phyloP scores from a whole-genome alignment of 2,113 vertebrate species.

The Canis aureus region DNA sequence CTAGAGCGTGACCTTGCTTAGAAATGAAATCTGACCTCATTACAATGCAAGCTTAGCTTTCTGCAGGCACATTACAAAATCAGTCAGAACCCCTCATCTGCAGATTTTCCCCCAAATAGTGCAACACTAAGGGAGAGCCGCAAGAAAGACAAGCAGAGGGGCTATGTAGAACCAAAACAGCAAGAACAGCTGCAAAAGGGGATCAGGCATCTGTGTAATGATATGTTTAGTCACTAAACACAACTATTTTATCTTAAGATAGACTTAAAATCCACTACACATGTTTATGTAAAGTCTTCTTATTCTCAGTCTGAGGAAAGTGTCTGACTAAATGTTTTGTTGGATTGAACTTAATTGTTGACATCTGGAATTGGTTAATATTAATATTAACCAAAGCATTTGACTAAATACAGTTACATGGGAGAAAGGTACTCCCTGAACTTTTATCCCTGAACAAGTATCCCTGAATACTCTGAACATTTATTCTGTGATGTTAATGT shows the following conservation, averaged over 20 bases:
- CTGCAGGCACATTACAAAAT: constrained; percentile 74
- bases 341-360: constrained; percentile 77
- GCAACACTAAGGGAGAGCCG: constrained; percentile 12
- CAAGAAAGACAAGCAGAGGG: constrained; percentile 54
- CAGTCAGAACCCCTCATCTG: constrained; percentile 76
- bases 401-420: constrained; percentile 49
- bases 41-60: constrained; percentile 81
- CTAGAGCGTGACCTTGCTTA: constrained; percentile 80
- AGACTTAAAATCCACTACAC: constrained; percentile 73
- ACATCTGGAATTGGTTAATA: constrained; percentile 81
- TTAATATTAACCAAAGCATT: constrained; percentile 79
- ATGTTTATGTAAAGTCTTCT: constrained; percentile 76
- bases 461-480: constrained; percentile 34
- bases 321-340: constrained; percentile 77
- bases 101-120: constrained; percentile 59
- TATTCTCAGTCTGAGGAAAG: constrained; percentile 72
- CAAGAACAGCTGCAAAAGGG: constrained; percentile 79
- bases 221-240: constrained; percentile 84
- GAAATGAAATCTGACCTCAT: constrained; percentile 82
- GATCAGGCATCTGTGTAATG: constrained; percentile 81
- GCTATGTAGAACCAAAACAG: constrained; percentile 27
- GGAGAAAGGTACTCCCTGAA: constrained; percentile 25
- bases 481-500: background rate
- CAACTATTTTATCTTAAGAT: constrained; percentile 81
- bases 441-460: too few relatives aligned